These are phyloP conservation scores for Dinomys branickii DNA, from an alignment of 2,113 vertebrate genomes.

Conservation along the genomic window DNA sequence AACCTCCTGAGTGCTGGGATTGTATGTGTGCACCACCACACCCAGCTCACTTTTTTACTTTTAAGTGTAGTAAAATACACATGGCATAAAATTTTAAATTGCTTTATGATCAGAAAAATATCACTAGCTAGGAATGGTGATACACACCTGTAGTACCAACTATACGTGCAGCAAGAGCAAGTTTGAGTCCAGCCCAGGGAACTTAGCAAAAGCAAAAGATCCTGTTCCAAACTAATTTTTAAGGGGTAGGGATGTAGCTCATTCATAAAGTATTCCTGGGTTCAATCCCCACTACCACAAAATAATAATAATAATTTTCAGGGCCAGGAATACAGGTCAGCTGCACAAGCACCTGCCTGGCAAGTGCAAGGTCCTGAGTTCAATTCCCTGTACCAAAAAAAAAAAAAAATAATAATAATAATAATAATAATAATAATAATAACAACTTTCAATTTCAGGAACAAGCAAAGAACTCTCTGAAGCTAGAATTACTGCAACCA, in stretches of 20 bases:
- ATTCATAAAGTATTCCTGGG: background rate
- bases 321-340: too few species aligned
- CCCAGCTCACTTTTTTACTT: background rate
- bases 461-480: background rate
- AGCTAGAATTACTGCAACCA: background rate
- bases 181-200: background rate
- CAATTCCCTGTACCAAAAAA: too few species aligned
- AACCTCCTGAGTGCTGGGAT: background rate
- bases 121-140: background rate
- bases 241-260: background rate
- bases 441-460: background rate
- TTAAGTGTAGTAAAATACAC: background rate
- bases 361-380: too few species aligned
- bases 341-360: too few species aligned
- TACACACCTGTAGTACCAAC: background rate
- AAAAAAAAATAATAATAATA: too few species aligned
- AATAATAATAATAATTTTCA: too few species aligned
- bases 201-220: background rate
- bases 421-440: too few species aligned
- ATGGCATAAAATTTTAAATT: background rate
- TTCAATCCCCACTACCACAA: background rate
- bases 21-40: background rate
- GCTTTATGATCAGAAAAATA: conserved; percentile 18
- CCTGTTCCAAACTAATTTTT: background rate
- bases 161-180: background rate